Conservation (phyloP, 1,140 invertebrate genomes). For the Nilaparvata lugens region DNA sequence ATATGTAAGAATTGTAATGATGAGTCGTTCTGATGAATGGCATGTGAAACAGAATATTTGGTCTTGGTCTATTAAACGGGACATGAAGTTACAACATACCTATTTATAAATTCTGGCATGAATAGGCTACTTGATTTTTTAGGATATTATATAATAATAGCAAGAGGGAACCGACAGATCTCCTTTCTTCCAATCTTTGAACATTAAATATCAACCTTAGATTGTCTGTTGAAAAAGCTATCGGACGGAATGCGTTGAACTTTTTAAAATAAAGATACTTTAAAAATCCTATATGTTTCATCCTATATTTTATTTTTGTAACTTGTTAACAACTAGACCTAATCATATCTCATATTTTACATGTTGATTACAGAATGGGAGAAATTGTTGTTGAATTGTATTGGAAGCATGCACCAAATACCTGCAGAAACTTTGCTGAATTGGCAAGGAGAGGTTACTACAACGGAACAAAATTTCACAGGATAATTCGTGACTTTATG, state of each 20-base stretch:
- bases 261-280: no score
- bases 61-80: no score
- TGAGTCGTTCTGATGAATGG: no score
- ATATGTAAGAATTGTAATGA: no score
- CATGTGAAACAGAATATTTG: no score
- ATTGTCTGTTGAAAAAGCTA: no score
- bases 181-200: no score
- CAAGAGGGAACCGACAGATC: no score
- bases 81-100: no score
- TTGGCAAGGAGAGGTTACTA: conserved; percentile 86
- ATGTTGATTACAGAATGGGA: conserved; percentile 72
- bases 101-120: background rate
- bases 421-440: conserved; percentile 95
- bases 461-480: conserved; percentile 92
- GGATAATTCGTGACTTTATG: conserved; percentile 96
- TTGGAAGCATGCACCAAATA: conserved; percentile 94
- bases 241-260: no score
- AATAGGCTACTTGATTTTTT: background rate
- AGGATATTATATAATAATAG: no score
- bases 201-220: no score
- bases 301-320: conserved; percentile 3
- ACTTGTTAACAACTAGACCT: conserved; percentile 10
- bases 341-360: conserved; percentile 13
- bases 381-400: conserved; percentile 86
- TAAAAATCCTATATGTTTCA: conserved; percentile 1